Evolutionary conservation across 2,113 vertebrate species (phyloP).

Genomic region (Hyperopisus bebe): DNA sequence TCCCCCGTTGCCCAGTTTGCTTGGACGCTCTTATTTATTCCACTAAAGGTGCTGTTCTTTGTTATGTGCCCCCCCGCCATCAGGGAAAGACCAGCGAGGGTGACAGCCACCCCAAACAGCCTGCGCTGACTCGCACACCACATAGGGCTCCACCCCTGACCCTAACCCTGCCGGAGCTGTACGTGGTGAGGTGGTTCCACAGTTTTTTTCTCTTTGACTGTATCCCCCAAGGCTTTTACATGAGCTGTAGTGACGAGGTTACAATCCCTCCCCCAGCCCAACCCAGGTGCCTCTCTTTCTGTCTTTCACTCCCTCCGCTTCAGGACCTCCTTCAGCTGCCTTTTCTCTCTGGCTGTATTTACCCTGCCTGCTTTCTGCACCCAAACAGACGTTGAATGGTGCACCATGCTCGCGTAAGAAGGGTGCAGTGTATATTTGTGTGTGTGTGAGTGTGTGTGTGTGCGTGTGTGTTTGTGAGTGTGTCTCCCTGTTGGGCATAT

Average conservation of each 20-base stretch:
- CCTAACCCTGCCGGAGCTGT: neutral
- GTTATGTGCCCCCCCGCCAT: neutral
- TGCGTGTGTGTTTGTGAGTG: neutral
- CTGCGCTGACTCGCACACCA: neutral
- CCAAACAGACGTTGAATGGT: neutral
- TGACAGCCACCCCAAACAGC: neutral
- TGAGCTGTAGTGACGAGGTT: neutral
- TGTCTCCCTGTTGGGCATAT: neutral
- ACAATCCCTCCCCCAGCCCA: constrained; percentile 3
- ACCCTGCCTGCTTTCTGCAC: neutral
- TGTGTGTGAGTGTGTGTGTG: constrained; percentile 10
- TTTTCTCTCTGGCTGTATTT: neutral
- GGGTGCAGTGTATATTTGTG: neutral
- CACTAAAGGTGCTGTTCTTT: neutral
- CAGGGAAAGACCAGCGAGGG: neutral
- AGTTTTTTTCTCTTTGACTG: neutral
- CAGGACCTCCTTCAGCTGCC: neutral
- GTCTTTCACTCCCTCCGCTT: neutral
- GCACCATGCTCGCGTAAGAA: neutral
- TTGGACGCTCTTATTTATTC: neutral
- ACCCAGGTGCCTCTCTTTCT: constrained; percentile 14
- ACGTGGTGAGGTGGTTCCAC: neutral
- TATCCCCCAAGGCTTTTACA: neutral
- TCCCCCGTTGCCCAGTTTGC: neutral
- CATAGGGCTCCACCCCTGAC: too few species aligned